Base-by-base conservation (phyloP, 2,888 invertebrate genomes). In the Athalia cordata region DNA sequence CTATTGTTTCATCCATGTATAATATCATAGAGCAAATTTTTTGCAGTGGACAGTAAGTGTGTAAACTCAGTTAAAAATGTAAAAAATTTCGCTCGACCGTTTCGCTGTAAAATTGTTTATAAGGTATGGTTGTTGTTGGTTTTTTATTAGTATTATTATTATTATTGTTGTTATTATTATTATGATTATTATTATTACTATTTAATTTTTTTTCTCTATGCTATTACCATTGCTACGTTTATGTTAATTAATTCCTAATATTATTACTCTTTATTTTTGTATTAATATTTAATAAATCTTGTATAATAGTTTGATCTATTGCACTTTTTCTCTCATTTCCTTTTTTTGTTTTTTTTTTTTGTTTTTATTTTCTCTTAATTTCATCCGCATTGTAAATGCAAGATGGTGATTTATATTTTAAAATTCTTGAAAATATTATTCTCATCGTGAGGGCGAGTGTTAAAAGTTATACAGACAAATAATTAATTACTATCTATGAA, bases 401-500 rank as follows among this genome's bases (percentile, higher is more conserved):
- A 11, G 43, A 75, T 62, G 62, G 64, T 75, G 75, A 50, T 75
- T 64, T 50, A 50, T 62, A 75, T 75, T 61, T 50, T 11, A 49
- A 47, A n/a, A 50, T 50, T 43, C 11, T 75, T 82, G 81, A 80
- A 81, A 82, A 82, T 80, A 80, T 81, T 81, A 77, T 79, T 77
- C 76, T 77, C 78, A 79, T 79, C 50, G 77, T 78, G 79, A 64
- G 62, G 75, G 75, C 75, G 62, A 62, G 62, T 62, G 64, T 75
- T 50, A 50, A 75, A 62, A 50, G 75, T 75, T 75, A 59, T 59
- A 75, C 75, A 75, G 75, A 75, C 75, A 64, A 29, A 75, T 75
- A 64, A 75, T 75, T 75, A 62, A 62, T 75, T 75, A 75, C 62
- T 75, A 64, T 61, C 64, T 75, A 75, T 29, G 29, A 29, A 29